Evolutionary conservation across 2,797 vertebrate species (phyloP), one percentile per base, ranked within the genome.

Genomic region (Zalophus californianus): DNA sequence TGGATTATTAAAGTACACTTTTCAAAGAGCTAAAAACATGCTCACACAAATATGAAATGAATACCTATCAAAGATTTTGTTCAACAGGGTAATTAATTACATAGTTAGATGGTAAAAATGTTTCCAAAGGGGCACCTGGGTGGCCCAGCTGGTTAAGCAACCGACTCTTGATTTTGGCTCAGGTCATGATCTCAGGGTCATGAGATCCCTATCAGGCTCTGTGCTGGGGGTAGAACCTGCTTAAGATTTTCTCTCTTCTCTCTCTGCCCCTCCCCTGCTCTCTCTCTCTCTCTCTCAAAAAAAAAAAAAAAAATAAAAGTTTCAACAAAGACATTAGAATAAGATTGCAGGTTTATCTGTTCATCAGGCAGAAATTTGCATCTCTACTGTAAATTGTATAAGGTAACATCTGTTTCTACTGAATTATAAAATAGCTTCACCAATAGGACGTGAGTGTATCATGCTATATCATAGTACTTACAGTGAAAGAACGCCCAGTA

Each of bases 321-420:
- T 68, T 68, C n/a, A 68, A 68, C 18, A 68, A 68, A 58, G 97
- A 62, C 52, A 16, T 94, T 93, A 66, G 14, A 95, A 82, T 83
- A 72, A 66, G 38, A 54, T 78, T 58, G 5, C 13, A 9, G 41
- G 6, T 9, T 85, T 83, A 18, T 88, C 29, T 77, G 25, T 84
- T 89, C 14, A 78, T 68, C 16, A 11, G 41, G 56, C 9, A 89
- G 50, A 95, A 89, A 86, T 68, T 90, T 95, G 20, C 50, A 83
- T 66, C 25, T 83, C 10, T 66, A 29, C 16, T 79, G 3, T 66
- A 73, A 92, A 90, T 48, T 79, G 58, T 70, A 7, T 64, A 52
- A 68, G 62, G 18, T 77, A 89, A 12, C 48, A 54, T 92, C 10
- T 87, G 11, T 21, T 80, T 10, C 32, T 79, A 50, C 11, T 90